Percentiles rank a stretch among this genome's conserved stretches.
These are phyloP conservation scores for Esperia sulphurella DNA, from an alignment of 2,888 invertebrate genomes.

Conservation along the genomic window DNA sequence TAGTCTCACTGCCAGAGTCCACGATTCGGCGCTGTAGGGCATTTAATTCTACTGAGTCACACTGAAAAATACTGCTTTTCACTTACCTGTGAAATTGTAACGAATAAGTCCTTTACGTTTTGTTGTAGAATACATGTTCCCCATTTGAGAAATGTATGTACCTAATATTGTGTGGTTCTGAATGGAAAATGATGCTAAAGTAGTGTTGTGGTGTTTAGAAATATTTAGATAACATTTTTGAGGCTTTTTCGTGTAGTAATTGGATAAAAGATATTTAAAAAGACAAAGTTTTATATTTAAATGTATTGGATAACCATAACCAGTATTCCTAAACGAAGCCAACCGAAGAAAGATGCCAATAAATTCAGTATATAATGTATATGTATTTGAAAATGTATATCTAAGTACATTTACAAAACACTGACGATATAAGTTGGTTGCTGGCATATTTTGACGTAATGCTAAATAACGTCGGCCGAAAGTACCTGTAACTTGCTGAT, in stretches of 20 bases:
- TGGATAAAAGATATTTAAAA: conserved; percentile 39
- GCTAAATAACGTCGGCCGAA: too few species aligned
- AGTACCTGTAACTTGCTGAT: too few species aligned
- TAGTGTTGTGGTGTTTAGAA: background rate
- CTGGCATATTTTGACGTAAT: too few species aligned
- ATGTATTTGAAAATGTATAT: background rate
- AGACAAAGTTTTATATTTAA: conserved; percentile 39
- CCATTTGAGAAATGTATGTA: background rate
- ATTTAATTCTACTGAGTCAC: too few species aligned
- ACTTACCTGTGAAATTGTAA: too few species aligned
- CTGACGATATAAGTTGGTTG: background rate
- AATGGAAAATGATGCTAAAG: conserved; percentile 4
- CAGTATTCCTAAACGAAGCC: conserved; percentile 44
- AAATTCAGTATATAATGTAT: conserved; percentile 1
- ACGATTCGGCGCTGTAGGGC: too few species aligned
- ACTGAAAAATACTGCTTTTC: too few species aligned
- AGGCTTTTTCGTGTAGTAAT: conserved; percentile 55
- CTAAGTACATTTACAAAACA: background rate
- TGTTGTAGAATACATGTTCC: background rate
- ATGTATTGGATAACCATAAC: conserved; percentile 9
- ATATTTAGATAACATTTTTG: conserved; percentile 52
- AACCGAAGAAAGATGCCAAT: conserved; percentile 52
- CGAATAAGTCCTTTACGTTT: conserved; percentile 1
- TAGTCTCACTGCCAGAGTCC: too few species aligned
- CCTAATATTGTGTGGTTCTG: conserved; percentile 12